A percentile compares a stretch with the other conserved stretches of the same genome.
Evolutionary conservation across 2,113 vertebrate genomes (phyloP).

Genomic region (Eulemur macaco): DNA sequence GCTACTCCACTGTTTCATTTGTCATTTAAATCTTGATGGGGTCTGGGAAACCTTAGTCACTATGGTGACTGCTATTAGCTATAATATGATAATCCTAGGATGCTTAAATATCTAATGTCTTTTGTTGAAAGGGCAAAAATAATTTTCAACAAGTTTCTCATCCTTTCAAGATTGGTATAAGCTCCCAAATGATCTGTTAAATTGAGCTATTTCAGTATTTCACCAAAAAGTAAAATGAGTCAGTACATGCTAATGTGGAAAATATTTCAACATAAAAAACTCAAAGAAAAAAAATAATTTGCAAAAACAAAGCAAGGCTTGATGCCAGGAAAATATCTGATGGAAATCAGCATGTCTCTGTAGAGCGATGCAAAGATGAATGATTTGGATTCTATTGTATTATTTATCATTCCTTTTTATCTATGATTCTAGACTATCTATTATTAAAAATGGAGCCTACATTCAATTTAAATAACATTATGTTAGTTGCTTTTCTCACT

Average conservation of each 20-base stretch:
- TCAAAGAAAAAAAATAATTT: neutral
- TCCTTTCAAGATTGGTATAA: conserved; percentile 15
- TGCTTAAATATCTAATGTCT: neutral
- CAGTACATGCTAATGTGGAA: conserved; percentile 5
- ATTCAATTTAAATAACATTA: conserved; percentile 52
- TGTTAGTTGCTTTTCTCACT: conserved; percentile 55
- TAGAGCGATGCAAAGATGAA: neutral
- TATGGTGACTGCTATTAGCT: neutral
- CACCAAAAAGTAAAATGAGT: neutral
- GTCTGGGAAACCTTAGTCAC: neutral
- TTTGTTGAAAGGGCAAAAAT: neutral
- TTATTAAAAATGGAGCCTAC: conserved; percentile 70
- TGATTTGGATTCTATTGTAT: conserved; percentile 52
- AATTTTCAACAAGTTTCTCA: neutral
- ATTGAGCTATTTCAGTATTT: neutral
- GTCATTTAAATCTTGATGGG: neutral
- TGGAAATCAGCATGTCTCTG: neutral
- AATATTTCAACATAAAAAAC: conserved; percentile 45
- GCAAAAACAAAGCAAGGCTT: conserved; percentile 45
- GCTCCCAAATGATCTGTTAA: conserved; percentile 1
- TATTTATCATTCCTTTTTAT: conserved; percentile 77
- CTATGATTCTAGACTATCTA: conserved; percentile 65
- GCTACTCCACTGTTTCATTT: neutral
- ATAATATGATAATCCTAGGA: neutral
- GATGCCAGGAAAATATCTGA: neutral